Base-by-base conservation (phyloP, 2,113 vertebrate species). In the Mirza zaza region DNA sequence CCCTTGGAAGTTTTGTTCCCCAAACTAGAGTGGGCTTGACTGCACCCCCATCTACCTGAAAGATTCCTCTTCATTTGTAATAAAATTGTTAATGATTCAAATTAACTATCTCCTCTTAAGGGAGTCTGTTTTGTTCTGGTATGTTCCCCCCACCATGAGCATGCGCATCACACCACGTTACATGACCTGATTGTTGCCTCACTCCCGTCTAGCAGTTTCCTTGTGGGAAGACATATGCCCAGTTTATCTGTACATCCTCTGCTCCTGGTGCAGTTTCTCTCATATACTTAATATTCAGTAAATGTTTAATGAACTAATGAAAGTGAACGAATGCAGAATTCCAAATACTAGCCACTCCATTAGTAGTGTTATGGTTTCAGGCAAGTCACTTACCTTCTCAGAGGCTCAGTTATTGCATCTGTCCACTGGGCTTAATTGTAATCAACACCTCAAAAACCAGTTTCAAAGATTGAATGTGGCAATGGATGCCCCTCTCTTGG, bases 81-180 rank as follows among this genome's bases (percentile, higher is more conserved):
- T 17, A 34, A 94, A 21, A 32, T 34, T 52, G 50, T 55, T 39
- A 2, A 32, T 52, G 50, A 29, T n/a, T 59, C 39, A 13, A 42
- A 39, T 57, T 29, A 48, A 52, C 29, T 25, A 5, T n/a, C 63
- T 63, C 61, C 29, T 77, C 42, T 79, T 0, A 12, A 3, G 5
- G 42, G 6, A 70, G 3, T 52, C 50, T 52, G 50, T 59, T 81
- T 34, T 48, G 1, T 25, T 52, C 32, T 57, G n/a, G 6, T 21
- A n/a, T 8, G 48, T n/a, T n/a, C 45, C 45, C 4, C 7, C 7
- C 25, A 0, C 0, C 12, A 2, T 48, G 25, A 57, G 4, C 29
- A 50, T 6, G 10, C 5, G 1, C 8, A 42, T 34, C 21, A 36
- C 1, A 0, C 3, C 21, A 52, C 14, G 3, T 52, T 52, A 14